phyloP scores from a whole-genome alignment of 2,888 invertebrate genomes.

The Cancer borealis region DNA sequence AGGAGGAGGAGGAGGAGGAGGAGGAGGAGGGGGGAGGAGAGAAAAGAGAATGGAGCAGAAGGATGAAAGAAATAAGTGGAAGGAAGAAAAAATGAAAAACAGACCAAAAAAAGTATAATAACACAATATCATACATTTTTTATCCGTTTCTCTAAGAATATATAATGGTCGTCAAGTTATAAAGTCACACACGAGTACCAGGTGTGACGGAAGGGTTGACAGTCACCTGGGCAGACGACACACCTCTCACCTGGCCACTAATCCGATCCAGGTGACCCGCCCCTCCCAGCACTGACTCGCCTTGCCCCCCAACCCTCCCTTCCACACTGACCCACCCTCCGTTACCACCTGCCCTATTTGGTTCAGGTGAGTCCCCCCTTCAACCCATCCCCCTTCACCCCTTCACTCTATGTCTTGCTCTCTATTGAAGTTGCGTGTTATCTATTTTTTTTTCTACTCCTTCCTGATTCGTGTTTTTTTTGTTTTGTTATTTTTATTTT shows the following conservation, averaged over 20 bases:
- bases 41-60: not conserved
- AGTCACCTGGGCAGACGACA: slow-evolving; percentile 32
- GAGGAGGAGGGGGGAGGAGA: not conserved
- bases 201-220: not conserved
- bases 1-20: not conserved
- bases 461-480: not conserved
- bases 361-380: not conserved
- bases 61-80: not conserved
- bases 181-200: not conserved
- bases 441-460: not conserved
- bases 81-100: not conserved
- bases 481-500: not conserved
- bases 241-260: not conserved
- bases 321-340: not conserved
- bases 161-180: not conserved
- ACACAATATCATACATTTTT: no score
- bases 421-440: not conserved
- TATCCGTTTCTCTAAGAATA: no score
- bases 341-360: slow-evolving; percentile 27
- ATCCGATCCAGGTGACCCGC: not conserved
- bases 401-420: slow-evolving; percentile 4
- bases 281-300: no score
- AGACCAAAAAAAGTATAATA: not conserved
- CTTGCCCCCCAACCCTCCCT: not conserved
- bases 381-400: not conserved